phyloP scores from a whole-genome alignment of 2,888 invertebrate species.

The Nomada fucata region DNA sequence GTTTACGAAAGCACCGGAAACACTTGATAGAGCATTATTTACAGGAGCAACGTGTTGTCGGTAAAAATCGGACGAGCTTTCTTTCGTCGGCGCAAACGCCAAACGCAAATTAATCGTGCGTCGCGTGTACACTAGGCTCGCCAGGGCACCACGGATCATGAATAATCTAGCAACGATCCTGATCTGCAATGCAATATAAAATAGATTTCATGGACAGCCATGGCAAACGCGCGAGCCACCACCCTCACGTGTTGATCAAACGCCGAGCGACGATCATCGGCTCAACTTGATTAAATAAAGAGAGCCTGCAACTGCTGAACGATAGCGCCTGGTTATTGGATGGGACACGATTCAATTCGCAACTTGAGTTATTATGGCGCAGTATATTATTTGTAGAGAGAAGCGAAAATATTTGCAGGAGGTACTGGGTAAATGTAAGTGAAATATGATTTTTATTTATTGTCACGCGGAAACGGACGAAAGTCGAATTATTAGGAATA shows the following conservation, averaged over 20 bases:
- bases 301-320: constrained; percentile 51
- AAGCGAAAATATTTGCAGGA: too few species aligned
- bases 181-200: constrained; percentile 74
- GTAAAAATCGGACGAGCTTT: background rate
- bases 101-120: constrained; percentile 51
- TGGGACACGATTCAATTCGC: constrained; percentile 21
- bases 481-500: too few species aligned
- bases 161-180: constrained; percentile 69
- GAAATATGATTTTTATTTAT: too few species aligned
- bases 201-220: constrained; percentile 71
- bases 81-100: constrained; percentile 7
- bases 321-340: constrained; percentile 36
- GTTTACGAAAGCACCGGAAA: background rate
- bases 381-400: too few species aligned
- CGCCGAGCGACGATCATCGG: constrained; percentile 67
- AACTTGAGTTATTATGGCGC: constrained; percentile 18
- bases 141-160: constrained; percentile 60
- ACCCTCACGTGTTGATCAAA: constrained; percentile 58
- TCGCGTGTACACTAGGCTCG: constrained; percentile 34
- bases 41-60: background rate
- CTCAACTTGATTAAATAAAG: constrained; percentile 75
- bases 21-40: constrained; percentile 4
- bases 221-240: constrained; percentile 57
- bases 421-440: too few species aligned
- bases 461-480: too few species aligned